These are phyloP conservation scores for Gymnocheta viridis DNA, from an alignment of 2,888 invertebrate species.

Conservation along the genomic window DNA sequence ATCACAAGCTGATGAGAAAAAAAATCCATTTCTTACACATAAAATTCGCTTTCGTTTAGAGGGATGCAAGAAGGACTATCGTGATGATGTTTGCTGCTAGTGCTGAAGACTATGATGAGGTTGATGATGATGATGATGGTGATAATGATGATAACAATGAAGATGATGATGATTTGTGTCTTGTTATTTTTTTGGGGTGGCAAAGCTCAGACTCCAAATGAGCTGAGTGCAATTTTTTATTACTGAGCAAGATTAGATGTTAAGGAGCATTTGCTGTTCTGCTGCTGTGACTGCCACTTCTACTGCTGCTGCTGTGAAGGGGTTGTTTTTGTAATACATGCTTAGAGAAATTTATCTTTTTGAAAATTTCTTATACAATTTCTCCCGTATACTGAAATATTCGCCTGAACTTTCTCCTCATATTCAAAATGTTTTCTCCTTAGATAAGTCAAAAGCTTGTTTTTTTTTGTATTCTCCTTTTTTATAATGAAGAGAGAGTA, in stretches of 20 bases:
- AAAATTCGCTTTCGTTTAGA: conserved; percentile 66
- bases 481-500: not conserved
- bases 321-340: conserved; percentile 22
- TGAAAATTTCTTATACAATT: conserved; percentile 43
- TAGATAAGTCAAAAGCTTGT: conserved; percentile 14
- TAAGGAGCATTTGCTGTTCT: conserved; percentile 20
- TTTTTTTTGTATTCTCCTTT: not conserved
- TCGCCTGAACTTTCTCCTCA: conserved; percentile 54
- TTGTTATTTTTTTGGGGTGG: conserved; percentile 40
- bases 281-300: conserved; percentile 5
- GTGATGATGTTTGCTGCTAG: conserved; percentile 26
- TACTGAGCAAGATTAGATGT: conserved; percentile 9
- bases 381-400: conserved; percentile 38
- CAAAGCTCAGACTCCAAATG: conserved; percentile 13
- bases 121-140: not conserved
- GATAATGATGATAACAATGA: not conserved
- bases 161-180: not conserved
- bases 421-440: not conserved
- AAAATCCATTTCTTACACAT: conserved; percentile 52
- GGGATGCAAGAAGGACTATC: conserved; percentile 42
- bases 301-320: conserved; percentile 11
- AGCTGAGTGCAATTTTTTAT: conserved; percentile 31
- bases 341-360: conserved; percentile 32
- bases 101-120: too few relatives aligned
- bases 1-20: conserved; percentile 24